Evolutionary conservation across 37 sponge, comb jelly and placozoan species (phyloP).

Genomic region (Theonella swinhoei): DNA sequence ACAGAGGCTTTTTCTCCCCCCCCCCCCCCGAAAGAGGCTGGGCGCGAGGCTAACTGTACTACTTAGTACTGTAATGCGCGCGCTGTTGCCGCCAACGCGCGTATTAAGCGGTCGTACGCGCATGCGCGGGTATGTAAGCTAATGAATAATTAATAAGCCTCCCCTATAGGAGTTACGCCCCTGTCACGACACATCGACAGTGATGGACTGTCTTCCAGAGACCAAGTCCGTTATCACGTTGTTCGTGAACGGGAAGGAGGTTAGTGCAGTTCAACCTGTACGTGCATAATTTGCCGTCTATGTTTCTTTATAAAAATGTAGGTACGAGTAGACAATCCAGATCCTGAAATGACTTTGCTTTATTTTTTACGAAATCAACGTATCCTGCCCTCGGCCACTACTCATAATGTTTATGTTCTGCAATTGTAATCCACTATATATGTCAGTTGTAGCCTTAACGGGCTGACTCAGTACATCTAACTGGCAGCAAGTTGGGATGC

Average conservation of each 20-base stretch:
- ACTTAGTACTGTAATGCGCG: too few species aligned
- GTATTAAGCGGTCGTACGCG: too few species aligned
- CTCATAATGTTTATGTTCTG: neutral
- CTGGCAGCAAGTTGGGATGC: slow-evolving; percentile 89
- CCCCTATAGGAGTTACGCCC: too few species aligned
- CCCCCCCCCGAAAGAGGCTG: too few species aligned
- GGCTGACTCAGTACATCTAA: slow-evolving; percentile 50
- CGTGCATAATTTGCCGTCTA: neutral
- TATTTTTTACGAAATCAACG: slow-evolving; percentile 71
- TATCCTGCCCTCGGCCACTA: slow-evolving; percentile 25
- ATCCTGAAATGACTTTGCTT: slow-evolving; percentile 87
- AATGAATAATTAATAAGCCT: too few species aligned
- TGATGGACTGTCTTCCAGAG: neutral
- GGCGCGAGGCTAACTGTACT: too few species aligned
- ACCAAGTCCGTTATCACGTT: neutral
- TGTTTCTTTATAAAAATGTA: neutral
- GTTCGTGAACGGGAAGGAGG: neutral
- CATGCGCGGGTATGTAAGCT: too few species aligned
- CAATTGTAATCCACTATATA: too few species aligned
- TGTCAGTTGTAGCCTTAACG: neutral
- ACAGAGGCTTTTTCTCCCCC: too few species aligned
- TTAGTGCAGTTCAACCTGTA: neutral
- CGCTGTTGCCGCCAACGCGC: too few species aligned
- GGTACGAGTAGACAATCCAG: slow-evolving; percentile 45
- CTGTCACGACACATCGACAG: too few species aligned